Evolutionary conservation across 2,113 vertebrate genomes (phyloP).

Genomic region (Gavia stellata): DNA sequence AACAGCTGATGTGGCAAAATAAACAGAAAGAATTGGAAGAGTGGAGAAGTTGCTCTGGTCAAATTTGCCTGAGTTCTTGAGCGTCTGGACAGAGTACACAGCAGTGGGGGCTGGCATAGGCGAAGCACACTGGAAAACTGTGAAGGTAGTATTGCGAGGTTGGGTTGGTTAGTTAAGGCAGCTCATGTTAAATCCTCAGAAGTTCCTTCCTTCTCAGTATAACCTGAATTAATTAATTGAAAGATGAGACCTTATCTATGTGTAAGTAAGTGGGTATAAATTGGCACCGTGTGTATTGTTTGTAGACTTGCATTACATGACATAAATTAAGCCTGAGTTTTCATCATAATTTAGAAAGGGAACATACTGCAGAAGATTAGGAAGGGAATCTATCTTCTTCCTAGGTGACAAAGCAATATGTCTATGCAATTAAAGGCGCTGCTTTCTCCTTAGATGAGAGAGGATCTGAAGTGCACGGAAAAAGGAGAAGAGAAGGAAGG

Average conservation of each 20-base stretch:
- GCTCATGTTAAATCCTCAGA: background rate
- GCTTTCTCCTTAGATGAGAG: background rate
- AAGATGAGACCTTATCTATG: background rate
- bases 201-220: conserved; percentile 7
- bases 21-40: background rate
- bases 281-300: background rate
- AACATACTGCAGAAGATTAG: background rate
- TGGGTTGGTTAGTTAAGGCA: background rate
- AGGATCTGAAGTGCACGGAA: background rate
- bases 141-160: background rate
- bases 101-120: background rate
- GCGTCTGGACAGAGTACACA: background rate
- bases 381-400: background rate
- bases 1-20: background rate
- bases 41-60: background rate
- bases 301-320: background rate
- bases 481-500: background rate
- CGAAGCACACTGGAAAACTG: background rate
- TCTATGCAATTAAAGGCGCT: background rate
- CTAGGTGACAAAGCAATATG: background rate
- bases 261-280: background rate
- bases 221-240: conserved; percentile 15
- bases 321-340: background rate
- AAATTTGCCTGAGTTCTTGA: background rate
- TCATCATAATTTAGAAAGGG: background rate